Evolutionary conservation across 2,113 vertebrate species (phyloP).

Genomic region (Oncorhynchus gorbuscha): DNA sequence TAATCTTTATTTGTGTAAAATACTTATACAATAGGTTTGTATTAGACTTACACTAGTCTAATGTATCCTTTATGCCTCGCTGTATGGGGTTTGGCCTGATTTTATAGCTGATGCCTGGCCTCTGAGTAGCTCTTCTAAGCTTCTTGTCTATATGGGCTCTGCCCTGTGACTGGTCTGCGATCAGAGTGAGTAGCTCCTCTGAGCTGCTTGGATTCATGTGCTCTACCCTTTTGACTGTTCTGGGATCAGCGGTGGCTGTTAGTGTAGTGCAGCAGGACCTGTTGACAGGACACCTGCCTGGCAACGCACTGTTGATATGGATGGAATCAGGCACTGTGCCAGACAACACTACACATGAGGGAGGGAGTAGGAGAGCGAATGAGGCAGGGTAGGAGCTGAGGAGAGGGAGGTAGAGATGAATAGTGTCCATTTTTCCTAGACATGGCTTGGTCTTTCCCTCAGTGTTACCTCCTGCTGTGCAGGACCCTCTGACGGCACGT

Average conservation of each 20-base stretch:
- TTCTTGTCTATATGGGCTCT: neutral
- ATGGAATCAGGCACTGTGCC: constrained; percentile 16
- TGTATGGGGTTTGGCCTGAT: neutral
- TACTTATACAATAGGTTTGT: neutral
- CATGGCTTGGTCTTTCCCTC: constrained; percentile 30
- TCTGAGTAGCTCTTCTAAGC: neutral
- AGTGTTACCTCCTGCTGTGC: constrained; percentile 77
- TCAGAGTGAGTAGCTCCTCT: neutral
- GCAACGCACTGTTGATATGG: constrained; percentile 52
- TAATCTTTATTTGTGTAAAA: neutral
- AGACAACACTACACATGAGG: constrained; percentile 30
- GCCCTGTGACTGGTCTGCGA: neutral
- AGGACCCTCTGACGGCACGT: constrained; percentile 60
- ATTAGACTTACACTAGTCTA: neutral
- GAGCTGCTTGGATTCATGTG: neutral
- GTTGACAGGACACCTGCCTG: constrained; percentile 40
- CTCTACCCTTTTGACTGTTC: neutral
- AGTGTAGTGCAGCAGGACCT: constrained; percentile 49
- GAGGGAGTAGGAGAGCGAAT: neutral
- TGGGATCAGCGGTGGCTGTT: constrained; percentile 27
- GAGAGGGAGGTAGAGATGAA: neutral
- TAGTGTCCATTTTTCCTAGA: neutral
- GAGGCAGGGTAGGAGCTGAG: neutral
- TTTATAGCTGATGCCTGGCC: too few relatives aligned
- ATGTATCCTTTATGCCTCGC: neutral